Evolutionary conservation across 2,113 vertebrate genomes (phyloP).

Genomic region (Heterochromis multidens): DNA sequence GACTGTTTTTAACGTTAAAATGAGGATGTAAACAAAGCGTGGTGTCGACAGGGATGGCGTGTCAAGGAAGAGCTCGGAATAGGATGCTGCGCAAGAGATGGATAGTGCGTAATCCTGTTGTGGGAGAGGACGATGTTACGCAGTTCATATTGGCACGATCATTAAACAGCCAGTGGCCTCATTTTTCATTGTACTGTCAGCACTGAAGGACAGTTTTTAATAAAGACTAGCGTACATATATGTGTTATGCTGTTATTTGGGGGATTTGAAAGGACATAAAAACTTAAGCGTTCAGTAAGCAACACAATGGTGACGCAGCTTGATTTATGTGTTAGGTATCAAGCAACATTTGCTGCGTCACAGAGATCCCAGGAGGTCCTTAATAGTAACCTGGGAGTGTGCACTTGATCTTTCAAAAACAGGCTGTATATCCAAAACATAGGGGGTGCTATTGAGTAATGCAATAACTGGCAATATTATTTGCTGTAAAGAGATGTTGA

Average conservation of each 20-base stretch:
- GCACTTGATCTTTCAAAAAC: slow-evolving; percentile 73
- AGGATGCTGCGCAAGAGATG: slow-evolving; percentile 78
- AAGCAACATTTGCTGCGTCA: slow-evolving; percentile 61
- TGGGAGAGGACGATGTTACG: slow-evolving; percentile 67
- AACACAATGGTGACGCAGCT: slow-evolving; percentile 43
- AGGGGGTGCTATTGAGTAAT: slow-evolving; percentile 56
- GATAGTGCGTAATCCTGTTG: slow-evolving; percentile 69
- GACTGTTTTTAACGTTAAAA: slow-evolving; percentile 4
- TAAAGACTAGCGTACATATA: background rate
- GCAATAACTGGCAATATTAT: background rate
- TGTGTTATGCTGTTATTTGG: background rate
- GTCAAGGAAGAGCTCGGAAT: slow-evolving; percentile 60
- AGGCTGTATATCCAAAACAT: slow-evolving; percentile 11
- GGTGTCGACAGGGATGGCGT: slow-evolving; percentile 55
- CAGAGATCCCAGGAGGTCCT: slow-evolving; percentile 27
- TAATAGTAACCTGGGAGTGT: slow-evolving; percentile 61
- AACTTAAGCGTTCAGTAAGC: background rate
- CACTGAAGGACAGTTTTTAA: background rate
- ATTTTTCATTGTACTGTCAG: background rate
- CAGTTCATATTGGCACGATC: slow-evolving; percentile 58
- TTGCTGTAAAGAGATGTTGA: slow-evolving; percentile 35
- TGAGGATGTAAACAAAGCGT: slow-evolving; percentile 57
- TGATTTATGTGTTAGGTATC: slow-evolving; percentile 28
- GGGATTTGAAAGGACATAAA: background rate
- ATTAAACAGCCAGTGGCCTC: slow-evolving; percentile 15